Conservation (phyloP, 2,113 vertebrate species). For the Protomyctophum bolini region DNA sequence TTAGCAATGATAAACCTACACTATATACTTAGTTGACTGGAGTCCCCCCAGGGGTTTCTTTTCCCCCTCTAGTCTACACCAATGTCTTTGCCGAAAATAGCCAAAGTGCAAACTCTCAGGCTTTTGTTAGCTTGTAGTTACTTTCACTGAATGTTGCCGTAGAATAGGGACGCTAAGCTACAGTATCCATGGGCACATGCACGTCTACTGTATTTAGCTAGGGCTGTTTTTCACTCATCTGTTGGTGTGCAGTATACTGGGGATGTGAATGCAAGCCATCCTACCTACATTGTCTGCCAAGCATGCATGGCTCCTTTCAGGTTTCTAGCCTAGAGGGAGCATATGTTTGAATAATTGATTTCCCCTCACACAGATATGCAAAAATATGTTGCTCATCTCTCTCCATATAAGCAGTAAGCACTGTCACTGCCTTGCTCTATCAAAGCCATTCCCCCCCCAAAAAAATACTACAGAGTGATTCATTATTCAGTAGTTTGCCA, state of each 20-base stretch:
- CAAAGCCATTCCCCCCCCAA: conserved; percentile 25
- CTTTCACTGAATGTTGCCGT: too few species aligned
- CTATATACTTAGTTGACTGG: too few species aligned
- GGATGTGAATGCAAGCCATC: background rate
- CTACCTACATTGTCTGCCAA: background rate
- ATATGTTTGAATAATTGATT: conserved; percentile 37
- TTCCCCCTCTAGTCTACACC: too few species aligned
- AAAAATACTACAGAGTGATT: conserved; percentile 33
- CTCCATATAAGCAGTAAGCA: conserved; percentile 17
- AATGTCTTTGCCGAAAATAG: too few species aligned
- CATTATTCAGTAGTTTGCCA: conserved; percentile 42
- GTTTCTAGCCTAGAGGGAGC: background rate
- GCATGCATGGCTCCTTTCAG: background rate
- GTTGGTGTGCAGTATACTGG: background rate
- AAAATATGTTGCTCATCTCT: conserved; percentile 24
- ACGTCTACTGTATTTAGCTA: too few species aligned
- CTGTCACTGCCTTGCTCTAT: conserved; percentile 24
- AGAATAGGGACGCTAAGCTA: too few species aligned
- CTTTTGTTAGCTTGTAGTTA: background rate
- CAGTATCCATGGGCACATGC: too few species aligned
- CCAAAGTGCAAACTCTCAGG: background rate
- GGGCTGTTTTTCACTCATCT: background rate
- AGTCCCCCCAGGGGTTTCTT: too few species aligned
- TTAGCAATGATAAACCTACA: too few species aligned
- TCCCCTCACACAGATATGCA: conserved; percentile 2